phyloP scores from a whole-genome alignment of 2,888 invertebrate species.

The Drosophila mimetica region DNA sequence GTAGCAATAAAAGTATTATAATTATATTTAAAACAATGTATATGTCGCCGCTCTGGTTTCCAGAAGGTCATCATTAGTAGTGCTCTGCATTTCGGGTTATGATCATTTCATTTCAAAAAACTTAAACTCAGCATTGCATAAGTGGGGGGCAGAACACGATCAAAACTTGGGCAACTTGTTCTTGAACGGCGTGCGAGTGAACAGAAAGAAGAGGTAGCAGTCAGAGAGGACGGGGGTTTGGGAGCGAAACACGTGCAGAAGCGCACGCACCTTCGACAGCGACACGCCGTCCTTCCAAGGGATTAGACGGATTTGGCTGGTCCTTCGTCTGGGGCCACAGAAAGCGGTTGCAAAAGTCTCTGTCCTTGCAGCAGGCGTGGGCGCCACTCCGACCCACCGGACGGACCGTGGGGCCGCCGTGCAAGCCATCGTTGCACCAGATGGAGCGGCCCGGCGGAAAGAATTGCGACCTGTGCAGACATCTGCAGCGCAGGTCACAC shows the following conservation, averaged over 20 bases:
- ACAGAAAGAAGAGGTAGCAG: conserved; percentile 19
- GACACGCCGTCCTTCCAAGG: conserved; percentile 36
- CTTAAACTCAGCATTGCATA: conserved; percentile 66
- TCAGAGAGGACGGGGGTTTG: conserved; percentile 7
- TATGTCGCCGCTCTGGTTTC: conserved; percentile 25
- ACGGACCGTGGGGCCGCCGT: conserved; percentile 83
- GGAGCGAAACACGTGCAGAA: conserved; percentile 59
- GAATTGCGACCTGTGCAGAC: conserved; percentile 82
- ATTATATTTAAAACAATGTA: conserved; percentile 37
- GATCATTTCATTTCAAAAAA: conserved; percentile 47
- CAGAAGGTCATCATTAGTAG: conserved; percentile 57
- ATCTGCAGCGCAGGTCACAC: conserved; percentile 66
- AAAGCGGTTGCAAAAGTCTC: conserved; percentile 84
- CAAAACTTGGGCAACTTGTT: conserved; percentile 38
- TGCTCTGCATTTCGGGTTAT: conserved; percentile 63
- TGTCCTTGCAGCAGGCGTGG: conserved; percentile 83
- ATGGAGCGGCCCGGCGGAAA: conserved; percentile 84
- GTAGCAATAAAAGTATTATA: conserved; percentile 59
- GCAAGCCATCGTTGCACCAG: conserved; percentile 84
- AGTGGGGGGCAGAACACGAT: conserved; percentile 43
- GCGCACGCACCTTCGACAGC: conserved; percentile 76
- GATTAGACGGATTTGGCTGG: neutral
- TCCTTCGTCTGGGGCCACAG: conserved; percentile 83
- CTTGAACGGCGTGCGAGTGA: conserved; percentile 42
- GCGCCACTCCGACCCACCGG: conserved; percentile 82